Evolutionary conservation across 2,113 vertebrate species (phyloP), one percentile per base, ranked within the genome.

Genomic region (Pterocles burchelli): DNA sequence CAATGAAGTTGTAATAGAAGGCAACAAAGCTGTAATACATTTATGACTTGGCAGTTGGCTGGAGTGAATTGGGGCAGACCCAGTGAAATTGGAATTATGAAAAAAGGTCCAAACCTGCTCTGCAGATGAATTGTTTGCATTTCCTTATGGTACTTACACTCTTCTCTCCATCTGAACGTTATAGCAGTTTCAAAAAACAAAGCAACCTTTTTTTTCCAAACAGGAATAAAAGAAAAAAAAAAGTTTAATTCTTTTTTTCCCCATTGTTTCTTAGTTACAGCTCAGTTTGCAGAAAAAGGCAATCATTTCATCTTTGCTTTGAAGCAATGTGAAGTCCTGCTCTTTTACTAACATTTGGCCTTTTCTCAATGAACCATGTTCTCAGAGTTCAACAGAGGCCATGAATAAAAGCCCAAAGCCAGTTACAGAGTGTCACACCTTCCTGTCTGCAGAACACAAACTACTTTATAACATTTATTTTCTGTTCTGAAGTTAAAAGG

Each of bases 401-500:
- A 97, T 98, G 97, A 98, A 97, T 96, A 98, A 97, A 88, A 71
- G 58, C 79, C 65, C 72, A 85, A 96, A 97, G 91, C 48, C 96
- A 96, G 95, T 97, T 98, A 98, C 21, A 83, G 84, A 86, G 41
- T 90, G 84, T 96, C 94, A 93, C 65, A 91, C 79, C 38, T 97
- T 97, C 80, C 96, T 97, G 95, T 97, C 95, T 95, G 81, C 96
- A 97, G 59, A 85, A 81, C 6, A 70, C 2, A 81, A 68, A 58
- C 24, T 45, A 51, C 68, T 88, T 85, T 52, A 96, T 94, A 86
- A 96, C 93, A 97, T 97, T 97, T 98, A 95, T 98, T 97, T 98
- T 94, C 92, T 93, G 95, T 88, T 95, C 91, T 95, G 97, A 98
- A 84, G 90, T 97, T 97, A 93, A 97, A 97, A 90, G 72, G 45